Conservation (phyloP, 1,140 invertebrate species). For the Neuroterus valhalla region DNA sequence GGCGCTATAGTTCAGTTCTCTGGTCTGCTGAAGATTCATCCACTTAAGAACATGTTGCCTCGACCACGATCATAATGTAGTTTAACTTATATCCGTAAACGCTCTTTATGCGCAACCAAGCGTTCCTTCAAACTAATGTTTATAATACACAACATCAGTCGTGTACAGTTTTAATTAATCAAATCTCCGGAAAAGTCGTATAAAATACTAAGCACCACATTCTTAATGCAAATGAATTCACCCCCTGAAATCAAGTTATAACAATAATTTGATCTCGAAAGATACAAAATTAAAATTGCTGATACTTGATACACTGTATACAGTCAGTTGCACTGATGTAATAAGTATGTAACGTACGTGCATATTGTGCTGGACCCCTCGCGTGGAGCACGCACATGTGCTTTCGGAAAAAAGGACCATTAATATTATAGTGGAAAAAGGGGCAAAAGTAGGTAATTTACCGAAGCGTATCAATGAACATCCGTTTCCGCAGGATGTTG, state of each 20-base stretch:
- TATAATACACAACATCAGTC: background rate
- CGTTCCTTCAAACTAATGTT: constrained; percentile 10
- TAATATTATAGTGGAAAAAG: constrained; percentile 26
- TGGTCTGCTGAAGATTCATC: background rate
- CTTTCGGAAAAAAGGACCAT: background rate
- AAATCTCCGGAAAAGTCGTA: background rate
- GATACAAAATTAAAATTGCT: constrained; percentile 6
- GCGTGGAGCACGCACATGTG: constrained; percentile 13
- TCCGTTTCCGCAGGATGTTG: constrained; percentile 74
- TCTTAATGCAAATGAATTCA: background rate
- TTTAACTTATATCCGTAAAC: background rate
- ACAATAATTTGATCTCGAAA: constrained; percentile 5
- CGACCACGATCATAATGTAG: background rate
- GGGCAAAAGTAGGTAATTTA: constrained; percentile 55
- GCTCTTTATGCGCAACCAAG: constrained; percentile 7
- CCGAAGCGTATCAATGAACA: constrained; percentile 68
- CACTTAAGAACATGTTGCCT: background rate
- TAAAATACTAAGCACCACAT: background rate
- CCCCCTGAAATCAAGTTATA: background rate
- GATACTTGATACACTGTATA: background rate
- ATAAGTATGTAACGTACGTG: background rate
- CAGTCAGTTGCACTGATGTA: constrained; percentile 7
- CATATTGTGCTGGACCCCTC: background rate
- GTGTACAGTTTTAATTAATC: constrained; percentile 13
- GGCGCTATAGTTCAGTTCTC: background rate